These are phyloP conservation scores for Listronotus oregonensis DNA, from an alignment of 1,140 invertebrate species.

Conservation along the genomic window DNA sequence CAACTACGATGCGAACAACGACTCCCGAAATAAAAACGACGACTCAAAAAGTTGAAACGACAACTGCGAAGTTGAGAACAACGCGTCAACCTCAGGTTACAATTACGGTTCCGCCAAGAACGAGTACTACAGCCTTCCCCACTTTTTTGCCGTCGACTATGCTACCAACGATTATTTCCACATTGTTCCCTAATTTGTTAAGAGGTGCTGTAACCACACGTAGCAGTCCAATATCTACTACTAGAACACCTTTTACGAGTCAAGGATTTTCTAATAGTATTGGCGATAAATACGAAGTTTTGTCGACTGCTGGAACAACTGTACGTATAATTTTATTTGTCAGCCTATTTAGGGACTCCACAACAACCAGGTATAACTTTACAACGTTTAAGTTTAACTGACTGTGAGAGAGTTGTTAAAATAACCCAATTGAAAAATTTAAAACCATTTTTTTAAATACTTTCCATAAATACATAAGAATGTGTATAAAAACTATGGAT, in stretches of 20 bases:
- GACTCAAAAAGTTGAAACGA: constrained; percentile 13
- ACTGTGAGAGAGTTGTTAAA: too few relatives aligned
- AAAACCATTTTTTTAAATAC: not conserved
- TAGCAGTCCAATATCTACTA: not conserved
- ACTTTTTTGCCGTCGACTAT: constrained; percentile 19
- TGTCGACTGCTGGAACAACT: constrained; percentile 29
- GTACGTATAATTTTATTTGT: constrained; percentile 11
- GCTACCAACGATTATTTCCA: constrained; percentile 37
- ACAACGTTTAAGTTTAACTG: too few relatives aligned
- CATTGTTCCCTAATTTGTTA: constrained; percentile 42
- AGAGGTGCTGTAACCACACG: constrained; percentile 10
- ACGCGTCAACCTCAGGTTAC: constrained; percentile 28
- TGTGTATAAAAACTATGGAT: too few relatives aligned
- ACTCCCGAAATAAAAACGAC: constrained; percentile 23
- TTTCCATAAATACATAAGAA: too few relatives aligned
- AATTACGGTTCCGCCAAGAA: constrained; percentile 31
- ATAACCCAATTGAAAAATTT: not conserved
- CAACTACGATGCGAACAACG: constrained; percentile 47
- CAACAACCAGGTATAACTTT: not conserved
- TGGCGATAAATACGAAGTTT: constrained; percentile 15
- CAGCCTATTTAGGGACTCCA: constrained; percentile 5
- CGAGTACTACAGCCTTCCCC: constrained; percentile 31
- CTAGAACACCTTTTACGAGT: constrained; percentile 5
- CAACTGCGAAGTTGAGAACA: constrained; percentile 27
- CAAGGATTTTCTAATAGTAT: constrained; percentile 33